Percentiles rank a stretch among this genome's conserved stretches.
Conservation (phyloP, 2,797 vertebrate species). For the Siniperca obscura region DNA sequence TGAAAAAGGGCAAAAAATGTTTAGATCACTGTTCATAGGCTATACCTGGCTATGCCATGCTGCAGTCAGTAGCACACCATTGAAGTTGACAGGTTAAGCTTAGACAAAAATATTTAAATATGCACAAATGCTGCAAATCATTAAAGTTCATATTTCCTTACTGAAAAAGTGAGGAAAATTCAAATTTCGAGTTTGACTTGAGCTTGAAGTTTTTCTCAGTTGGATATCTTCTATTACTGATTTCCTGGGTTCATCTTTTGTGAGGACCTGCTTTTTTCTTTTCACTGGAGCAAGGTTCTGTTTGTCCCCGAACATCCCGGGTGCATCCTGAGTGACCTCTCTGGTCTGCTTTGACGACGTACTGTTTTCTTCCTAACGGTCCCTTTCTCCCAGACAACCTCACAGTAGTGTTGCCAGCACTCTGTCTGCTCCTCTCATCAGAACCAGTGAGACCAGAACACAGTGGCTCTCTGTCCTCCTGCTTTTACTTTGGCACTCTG, state of each 20-base stretch:
- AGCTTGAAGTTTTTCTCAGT: conserved; percentile 1
- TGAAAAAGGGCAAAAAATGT: too few relatives aligned
- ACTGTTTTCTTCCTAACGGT: conserved; percentile 69
- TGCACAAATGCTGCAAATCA: background rate
- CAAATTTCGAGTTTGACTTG: background rate
- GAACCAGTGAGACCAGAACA: conserved; percentile 64
- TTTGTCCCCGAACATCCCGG: conserved; percentile 43
- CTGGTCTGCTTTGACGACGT: conserved; percentile 63
- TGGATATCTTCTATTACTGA: background rate
- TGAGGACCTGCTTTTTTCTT: background rate
- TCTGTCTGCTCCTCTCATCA: conserved; percentile 82
- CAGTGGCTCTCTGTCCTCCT: conserved; percentile 72
- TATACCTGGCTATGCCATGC: background rate
- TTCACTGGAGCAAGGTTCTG: conserved; percentile 31
- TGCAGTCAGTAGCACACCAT: background rate
- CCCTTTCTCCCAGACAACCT: conserved; percentile 63
- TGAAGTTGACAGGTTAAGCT: background rate
- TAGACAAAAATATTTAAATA: background rate
- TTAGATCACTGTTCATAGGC: too few relatives aligned
- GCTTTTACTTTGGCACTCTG: conserved; percentile 59
- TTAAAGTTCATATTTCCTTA: conserved; percentile 1
- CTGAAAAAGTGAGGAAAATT: background rate
- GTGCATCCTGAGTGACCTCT: conserved; percentile 66
- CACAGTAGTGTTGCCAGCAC: conserved; percentile 69
- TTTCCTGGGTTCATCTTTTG: conserved; percentile 9